Evolutionary conservation across 2,888 invertebrate species (phyloP).

Genomic region (Drosophila pegasa): DNA sequence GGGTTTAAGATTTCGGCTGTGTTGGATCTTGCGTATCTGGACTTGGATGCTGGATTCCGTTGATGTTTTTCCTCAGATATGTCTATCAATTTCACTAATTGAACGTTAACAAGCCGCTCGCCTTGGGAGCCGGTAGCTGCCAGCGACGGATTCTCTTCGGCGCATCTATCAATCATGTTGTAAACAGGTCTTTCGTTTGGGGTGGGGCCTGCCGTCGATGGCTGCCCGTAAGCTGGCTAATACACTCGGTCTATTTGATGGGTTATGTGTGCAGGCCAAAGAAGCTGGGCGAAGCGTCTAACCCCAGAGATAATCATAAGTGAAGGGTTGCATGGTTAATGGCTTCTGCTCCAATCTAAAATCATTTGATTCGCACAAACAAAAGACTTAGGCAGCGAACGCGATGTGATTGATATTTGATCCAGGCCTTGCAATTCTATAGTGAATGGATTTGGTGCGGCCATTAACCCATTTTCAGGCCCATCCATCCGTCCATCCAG

Average conservation of each 20-base stretch:
- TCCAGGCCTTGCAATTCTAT: slow-evolving; percentile 33
- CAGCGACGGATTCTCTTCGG: slow-evolving; percentile 44
- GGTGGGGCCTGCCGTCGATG: slow-evolving; percentile 18
- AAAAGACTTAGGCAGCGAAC: slow-evolving; percentile 40
- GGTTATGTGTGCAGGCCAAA: slow-evolving; percentile 6
- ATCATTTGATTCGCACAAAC: slow-evolving; percentile 45
- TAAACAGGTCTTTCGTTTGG: slow-evolving; percentile 39
- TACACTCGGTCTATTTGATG: slow-evolving; percentile 43
- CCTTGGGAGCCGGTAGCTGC: slow-evolving; percentile 45
- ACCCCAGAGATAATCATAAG: slow-evolving; percentile 30
- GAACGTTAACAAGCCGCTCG: slow-evolving; percentile 73
- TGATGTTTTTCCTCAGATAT: slow-evolving; percentile 60
- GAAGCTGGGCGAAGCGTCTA: slow-evolving; percentile 13
- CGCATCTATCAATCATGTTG: slow-evolving; percentile 70
- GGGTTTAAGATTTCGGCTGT: slow-evolving; percentile 44
- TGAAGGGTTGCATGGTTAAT: slow-evolving; percentile 40
- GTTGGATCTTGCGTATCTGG: slow-evolving; percentile 22
- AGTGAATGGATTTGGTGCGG: slow-evolving; percentile 23
- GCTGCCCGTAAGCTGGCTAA: slow-evolving; percentile 19
- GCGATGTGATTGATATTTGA: slow-evolving; percentile 22
- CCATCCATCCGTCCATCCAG: too few relatives aligned
- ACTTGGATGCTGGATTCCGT: slow-evolving; percentile 24
- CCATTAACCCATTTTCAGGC: slow-evolving; percentile 41
- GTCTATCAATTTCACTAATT: slow-evolving; percentile 80
- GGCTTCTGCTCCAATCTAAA: slow-evolving; percentile 6